Evolutionary conservation across 2,888 invertebrate species (phyloP), one percentile per base, ranked within the genome.

Genomic region (Meiosimyza platycephala): DNA sequence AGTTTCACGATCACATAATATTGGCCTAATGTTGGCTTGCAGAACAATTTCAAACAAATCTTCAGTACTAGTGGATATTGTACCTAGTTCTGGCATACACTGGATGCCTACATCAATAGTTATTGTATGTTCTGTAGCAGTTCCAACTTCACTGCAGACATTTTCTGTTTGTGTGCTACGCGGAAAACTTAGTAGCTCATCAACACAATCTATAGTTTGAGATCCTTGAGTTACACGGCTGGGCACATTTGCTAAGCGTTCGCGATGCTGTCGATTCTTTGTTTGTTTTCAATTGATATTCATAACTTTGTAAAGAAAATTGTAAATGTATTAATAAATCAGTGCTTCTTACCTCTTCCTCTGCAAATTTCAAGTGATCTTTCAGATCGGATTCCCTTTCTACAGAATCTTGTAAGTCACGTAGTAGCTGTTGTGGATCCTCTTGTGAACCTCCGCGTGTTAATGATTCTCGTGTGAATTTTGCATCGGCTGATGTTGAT

Each of bases 321-420:
- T 40, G 9, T 40, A 9, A 7, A 40, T 9, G 1, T 40, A 40
- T 40, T 6, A 75, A 76, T 15, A 65, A 74, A 15, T 63, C 72
- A 47, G 22, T 74, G 76, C 9, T 59, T 73, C 81, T 81, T 79
- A 94, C 94, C 92, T 98, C 97, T 88, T 97, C 96, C 86, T 98
- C 97, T 15, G 97, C 93, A 86, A 96, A 97, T 77, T 93, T 92
- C 13, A 98, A 88, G 85, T 98, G 98, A 85, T 98, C 98, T 71
- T 95, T 91, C 16, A 98, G 89, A 88, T 98, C 98, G 1, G 95
- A 95, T 87, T 98, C 98, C 40, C 98, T 89, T 88, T 98, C 98
- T 75, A 96, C 89, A 2, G 96, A 95, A 88, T 97, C 97, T 84
- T 96, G 95, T 18, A 98, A 89, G 84, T 97, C 97, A 62, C 96